Evolutionary conservation across 2,888 invertebrate genomes (phyloP), one percentile per base, ranked within the genome.

Genomic region (Trichogramma evanescens): DNA sequence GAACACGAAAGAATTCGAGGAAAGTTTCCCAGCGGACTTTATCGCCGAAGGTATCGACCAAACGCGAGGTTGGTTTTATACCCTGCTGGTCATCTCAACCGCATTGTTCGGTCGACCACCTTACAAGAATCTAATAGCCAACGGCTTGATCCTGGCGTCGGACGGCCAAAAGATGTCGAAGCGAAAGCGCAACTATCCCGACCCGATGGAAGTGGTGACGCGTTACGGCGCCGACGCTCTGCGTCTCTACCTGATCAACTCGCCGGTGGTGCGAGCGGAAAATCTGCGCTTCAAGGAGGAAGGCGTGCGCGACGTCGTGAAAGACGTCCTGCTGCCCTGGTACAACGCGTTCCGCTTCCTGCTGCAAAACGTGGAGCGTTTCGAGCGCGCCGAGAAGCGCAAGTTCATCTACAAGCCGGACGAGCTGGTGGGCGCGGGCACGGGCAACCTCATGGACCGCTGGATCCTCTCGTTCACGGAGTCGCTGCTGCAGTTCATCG

Each of bases 131-230:
- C 83, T 99, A 49, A 94, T 99, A 67, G 95, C 90, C 13, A 98
- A 95, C 78, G 99, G 99, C 2, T 82, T 99, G 60, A 91, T 99
- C 0, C 81, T 99, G 62, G 98, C 97, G n/a, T 78, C 90, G 44
- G 98, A 99, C 82, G 99, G 99, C 0, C 95, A 96, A 76, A 99
- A 99, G 80, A 99, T 99, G 99, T 97, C 97, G 0, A 99, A 99
- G 77, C 84, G 98, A 41, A 97, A 97, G 80, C 95, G 97, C 78
- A 99, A 99, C 77, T 99, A 96, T 78, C 99, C 99, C 0, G 97
- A 99, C 81, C 98, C 99, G 1, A 82, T 95, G 80, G 89, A 91
- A 70, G 84, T 97, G 10, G 89, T 95, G 0, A 80, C 87, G 54
- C 95, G 95, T 76, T 97, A 93, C 77, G 98, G 99, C 2, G 97